These are phyloP conservation scores for Ochlodes sylvanus DNA, from an alignment of 2,888 invertebrate genomes.

Conservation along the genomic window DNA sequence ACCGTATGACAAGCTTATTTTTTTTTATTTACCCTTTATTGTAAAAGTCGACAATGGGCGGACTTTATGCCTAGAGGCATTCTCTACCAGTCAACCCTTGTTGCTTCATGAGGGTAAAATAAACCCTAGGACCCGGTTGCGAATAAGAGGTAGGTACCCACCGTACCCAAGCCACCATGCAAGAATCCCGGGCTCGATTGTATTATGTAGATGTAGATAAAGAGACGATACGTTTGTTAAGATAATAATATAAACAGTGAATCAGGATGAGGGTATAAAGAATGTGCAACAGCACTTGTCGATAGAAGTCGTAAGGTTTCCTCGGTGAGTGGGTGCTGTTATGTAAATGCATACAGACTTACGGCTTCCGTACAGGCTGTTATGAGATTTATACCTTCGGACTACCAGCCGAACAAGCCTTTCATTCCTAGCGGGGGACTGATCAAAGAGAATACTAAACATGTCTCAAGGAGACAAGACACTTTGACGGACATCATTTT, in stretches of 20 bases:
- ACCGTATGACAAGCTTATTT: too few relatives aligned
- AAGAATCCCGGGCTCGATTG: too few relatives aligned
- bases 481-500: not conserved
- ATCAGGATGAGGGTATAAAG: conserved; percentile 12
- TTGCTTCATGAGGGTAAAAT: too few relatives aligned
- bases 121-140: too few relatives aligned
- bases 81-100: too few relatives aligned
- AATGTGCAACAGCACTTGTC: conserved; percentile 20
- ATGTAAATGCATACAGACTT: conserved; percentile 46
- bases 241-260: conserved; percentile 8
- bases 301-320: conserved; percentile 40
- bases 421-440: conserved; percentile 21
- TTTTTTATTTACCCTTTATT: too few relatives aligned
- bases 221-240: not conserved
- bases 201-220: not conserved
- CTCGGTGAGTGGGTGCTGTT: conserved; percentile 40
- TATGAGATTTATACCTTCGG: conserved; percentile 29
- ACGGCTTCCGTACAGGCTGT: conserved; percentile 41
- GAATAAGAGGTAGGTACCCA: too few relatives aligned
- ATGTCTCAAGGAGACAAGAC: not conserved
- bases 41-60: too few relatives aligned
- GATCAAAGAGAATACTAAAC: not conserved
- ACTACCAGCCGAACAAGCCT: not conserved
- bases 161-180: too few relatives aligned
- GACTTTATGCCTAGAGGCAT: too few relatives aligned